phyloP scores from a whole-genome alignment of 2,113 vertebrate species.

The Cromileptes altivelis region DNA sequence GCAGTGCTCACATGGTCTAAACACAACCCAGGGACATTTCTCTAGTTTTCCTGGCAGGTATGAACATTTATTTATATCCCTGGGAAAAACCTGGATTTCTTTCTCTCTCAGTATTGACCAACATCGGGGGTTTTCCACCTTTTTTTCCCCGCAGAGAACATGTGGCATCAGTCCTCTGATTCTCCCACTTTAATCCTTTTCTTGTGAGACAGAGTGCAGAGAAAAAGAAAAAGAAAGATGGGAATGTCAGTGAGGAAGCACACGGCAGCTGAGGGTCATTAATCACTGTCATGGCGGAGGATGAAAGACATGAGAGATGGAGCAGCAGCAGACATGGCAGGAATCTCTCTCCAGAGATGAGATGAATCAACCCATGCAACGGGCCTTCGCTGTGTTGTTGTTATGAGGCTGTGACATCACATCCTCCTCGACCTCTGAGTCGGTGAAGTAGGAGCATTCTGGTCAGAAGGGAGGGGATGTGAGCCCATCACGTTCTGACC shows the following conservation, averaged over 20 bases:
- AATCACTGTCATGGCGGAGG: constrained; percentile 80
- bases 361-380: constrained; percentile 73
- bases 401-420: constrained; percentile 70
- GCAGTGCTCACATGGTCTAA: constrained; percentile 18
- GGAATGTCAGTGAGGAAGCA: constrained; percentile 77
- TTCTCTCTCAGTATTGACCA: constrained; percentile 37
- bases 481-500: constrained; percentile 51
- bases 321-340: constrained; percentile 67
- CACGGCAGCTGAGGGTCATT: constrained; percentile 84
- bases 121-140: constrained; percentile 38
- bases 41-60: not conserved
- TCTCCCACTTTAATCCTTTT: constrained; percentile 62
- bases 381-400: constrained; percentile 62
- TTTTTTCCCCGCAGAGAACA: constrained; percentile 45
- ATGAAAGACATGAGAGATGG: constrained; percentile 74
- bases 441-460: constrained; percentile 41
- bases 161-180: constrained; percentile 68
- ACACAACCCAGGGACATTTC: constrained; percentile 30
- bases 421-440: constrained; percentile 50
- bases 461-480: constrained; percentile 36
- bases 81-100: constrained; percentile 29
- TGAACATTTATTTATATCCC: constrained; percentile 26
- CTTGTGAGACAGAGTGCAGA: constrained; percentile 61
- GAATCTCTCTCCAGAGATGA: constrained; percentile 69
- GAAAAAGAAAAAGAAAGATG: constrained; percentile 83